A percentile compares a stretch with the other conserved stretches of the same genome.
Conservation (phyloP, 2,888 invertebrate species). For the Trissoscelio sp. region DNA sequence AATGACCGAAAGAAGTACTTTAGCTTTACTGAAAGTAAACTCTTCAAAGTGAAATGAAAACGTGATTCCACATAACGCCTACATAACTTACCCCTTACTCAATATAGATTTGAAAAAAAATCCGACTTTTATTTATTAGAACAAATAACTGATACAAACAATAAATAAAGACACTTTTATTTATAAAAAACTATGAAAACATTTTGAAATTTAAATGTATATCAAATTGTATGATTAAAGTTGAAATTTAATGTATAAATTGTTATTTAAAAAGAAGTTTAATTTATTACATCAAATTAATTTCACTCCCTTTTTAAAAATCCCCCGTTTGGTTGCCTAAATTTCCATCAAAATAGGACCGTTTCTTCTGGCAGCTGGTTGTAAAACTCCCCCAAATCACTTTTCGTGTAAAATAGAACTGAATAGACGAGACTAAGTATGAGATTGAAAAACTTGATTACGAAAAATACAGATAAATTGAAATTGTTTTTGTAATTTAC, state of each 20-base stretch:
- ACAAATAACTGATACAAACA: too few relatives aligned
- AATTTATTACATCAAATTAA: too few relatives aligned
- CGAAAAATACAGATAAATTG: not conserved
- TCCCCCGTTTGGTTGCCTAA: not conserved
- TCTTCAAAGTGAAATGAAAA: slow-evolving; percentile 34
- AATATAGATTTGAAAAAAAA: not conserved
- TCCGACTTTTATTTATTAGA: too few relatives aligned
- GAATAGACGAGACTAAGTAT: not conserved
- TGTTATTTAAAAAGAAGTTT: too few relatives aligned
- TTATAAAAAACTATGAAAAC: too few relatives aligned
- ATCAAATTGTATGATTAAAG: too few relatives aligned
- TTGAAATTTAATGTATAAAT: too few relatives aligned
- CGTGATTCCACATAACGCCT: slow-evolving; percentile 29
- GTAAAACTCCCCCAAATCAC: not conserved
- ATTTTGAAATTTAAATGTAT: too few relatives aligned
- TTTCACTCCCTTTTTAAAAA: too few relatives aligned
- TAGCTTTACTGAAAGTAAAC: slow-evolving; percentile 8
- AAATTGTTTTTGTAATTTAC: too few relatives aligned
- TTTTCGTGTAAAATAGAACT: not conserved
- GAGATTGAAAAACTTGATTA: not conserved
- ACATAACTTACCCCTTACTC: slow-evolving; percentile 15
- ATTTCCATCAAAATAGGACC: slow-evolving; percentile 1
- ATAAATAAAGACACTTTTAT: too few relatives aligned
- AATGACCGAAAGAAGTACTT: slow-evolving; percentile 42
- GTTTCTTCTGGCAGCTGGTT: slow-evolving; percentile 2